Conservation (phyloP, 2,888 invertebrate genomes). For the Andrena minutula region DNA sequence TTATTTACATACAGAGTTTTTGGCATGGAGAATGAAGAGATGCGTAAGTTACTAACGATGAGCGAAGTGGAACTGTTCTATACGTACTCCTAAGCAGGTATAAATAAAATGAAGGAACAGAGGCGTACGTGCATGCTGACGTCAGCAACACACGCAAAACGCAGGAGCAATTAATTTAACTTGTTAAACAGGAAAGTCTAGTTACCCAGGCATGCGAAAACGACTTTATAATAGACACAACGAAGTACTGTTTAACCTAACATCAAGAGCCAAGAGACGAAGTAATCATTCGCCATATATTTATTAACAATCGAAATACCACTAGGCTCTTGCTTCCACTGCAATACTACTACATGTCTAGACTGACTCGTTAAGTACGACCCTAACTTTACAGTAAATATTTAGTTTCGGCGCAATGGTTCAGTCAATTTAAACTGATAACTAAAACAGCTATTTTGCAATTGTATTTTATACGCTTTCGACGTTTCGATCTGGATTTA, state of each 20-base stretch:
- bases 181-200: not conserved
- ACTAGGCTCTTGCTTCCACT: not conserved
- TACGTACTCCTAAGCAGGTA: not conserved
- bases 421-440: no score
- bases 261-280: no score
- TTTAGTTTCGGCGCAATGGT: no score
- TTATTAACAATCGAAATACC: not conserved
- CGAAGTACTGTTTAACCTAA: not conserved
- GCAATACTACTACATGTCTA: no score
- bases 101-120: not conserved
- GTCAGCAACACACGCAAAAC: not conserved
- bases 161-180: not conserved
- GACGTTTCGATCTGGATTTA: no score
- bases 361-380: not conserved
- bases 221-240: not conserved
- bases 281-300: no score
- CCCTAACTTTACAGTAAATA: not conserved
- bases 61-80: no score
- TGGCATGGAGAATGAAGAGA: no score
- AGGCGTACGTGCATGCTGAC: not conserved
- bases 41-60: no score
- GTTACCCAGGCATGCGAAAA: not conserved
- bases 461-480: no score
- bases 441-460: no score
- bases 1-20: no score